Conservation (phyloP, 2,888 invertebrate species). For the Pomacea canaliculata region DNA sequence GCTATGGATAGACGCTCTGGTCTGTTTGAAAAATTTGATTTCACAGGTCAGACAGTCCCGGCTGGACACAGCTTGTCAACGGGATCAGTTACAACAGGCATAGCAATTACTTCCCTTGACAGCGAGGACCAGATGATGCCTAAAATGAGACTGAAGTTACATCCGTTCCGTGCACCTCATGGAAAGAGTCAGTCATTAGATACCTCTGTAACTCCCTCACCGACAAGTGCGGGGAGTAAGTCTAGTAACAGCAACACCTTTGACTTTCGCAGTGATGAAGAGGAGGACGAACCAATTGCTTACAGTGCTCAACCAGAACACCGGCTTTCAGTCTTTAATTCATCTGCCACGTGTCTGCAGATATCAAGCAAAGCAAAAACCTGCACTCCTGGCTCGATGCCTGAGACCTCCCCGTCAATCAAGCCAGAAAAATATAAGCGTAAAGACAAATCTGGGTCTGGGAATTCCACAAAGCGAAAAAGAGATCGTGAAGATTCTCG, state of each 20-base stretch:
- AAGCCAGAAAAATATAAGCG: conserved; percentile 58
- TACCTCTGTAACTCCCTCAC: conserved; percentile 19
- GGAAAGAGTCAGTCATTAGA: conserved; percentile 37
- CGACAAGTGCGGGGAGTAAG: conserved; percentile 29
- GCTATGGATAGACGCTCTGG: conserved; percentile 29
- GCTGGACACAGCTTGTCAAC: background rate
- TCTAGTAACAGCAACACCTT: conserved; percentile 40
- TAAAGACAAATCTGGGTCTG: conserved; percentile 51
- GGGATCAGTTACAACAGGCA: background rate
- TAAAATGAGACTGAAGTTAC: conserved; percentile 42
- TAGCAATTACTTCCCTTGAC: background rate
- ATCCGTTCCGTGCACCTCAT: conserved; percentile 35
- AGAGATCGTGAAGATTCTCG: conserved; percentile 55
- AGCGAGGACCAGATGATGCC: conserved; percentile 10
- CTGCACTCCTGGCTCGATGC: conserved; percentile 25
- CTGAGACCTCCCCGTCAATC: conserved; percentile 40
- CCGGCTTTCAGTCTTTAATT: conserved; percentile 42
- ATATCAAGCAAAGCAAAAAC: conserved; percentile 54
- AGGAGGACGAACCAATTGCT: conserved; percentile 48
- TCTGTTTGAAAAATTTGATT: conserved; percentile 41
- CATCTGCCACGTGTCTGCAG: conserved; percentile 53
- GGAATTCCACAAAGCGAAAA: conserved; percentile 53
- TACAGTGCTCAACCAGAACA: conserved; percentile 30
- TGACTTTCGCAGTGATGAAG: conserved; percentile 62
- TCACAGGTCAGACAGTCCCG: conserved; percentile 19